Conservation (phyloP, 1,140 invertebrate species). For the Brachionus plicatilis region DNA sequence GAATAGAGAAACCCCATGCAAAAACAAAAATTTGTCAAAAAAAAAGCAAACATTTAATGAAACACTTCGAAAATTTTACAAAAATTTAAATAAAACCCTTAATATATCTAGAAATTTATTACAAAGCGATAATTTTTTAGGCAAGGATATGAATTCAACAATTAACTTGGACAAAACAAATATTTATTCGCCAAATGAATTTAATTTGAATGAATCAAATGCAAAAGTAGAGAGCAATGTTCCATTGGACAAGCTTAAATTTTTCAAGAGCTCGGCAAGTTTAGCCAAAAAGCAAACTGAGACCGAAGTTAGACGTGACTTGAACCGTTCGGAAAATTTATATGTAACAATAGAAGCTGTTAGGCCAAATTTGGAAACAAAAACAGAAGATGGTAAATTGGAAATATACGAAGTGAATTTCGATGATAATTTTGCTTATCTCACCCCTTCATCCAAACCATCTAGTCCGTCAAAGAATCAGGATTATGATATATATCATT, state of each 20-base stretch:
- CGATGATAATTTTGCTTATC: conserved; percentile 19
- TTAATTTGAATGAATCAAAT: conserved; percentile 21
- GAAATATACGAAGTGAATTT: conserved; percentile 35
- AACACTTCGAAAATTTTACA: conserved; percentile 5
- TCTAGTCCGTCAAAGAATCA: background rate
- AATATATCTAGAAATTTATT: background rate
- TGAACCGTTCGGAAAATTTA: conserved; percentile 19
- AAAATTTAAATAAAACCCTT: background rate
- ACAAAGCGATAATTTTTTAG: background rate
- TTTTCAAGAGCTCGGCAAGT: background rate
- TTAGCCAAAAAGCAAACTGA: background rate
- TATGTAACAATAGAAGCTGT: conserved; percentile 1
- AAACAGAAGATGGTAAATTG: background rate
- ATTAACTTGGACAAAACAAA: background rate
- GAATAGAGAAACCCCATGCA: background rate
- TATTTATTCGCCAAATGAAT: background rate
- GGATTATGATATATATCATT: conserved; percentile 8
- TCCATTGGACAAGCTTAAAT: background rate
- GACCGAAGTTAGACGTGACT: background rate
- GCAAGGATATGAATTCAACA: background rate
- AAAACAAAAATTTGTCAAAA: background rate
- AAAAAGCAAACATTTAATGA: conserved; percentile 28
- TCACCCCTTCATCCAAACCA: background rate
- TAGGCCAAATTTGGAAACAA: background rate
- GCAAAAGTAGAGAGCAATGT: background rate